phyloP scores from a whole-genome alignment of 2,888 invertebrate genomes.

The Branchellion lobata region DNA sequence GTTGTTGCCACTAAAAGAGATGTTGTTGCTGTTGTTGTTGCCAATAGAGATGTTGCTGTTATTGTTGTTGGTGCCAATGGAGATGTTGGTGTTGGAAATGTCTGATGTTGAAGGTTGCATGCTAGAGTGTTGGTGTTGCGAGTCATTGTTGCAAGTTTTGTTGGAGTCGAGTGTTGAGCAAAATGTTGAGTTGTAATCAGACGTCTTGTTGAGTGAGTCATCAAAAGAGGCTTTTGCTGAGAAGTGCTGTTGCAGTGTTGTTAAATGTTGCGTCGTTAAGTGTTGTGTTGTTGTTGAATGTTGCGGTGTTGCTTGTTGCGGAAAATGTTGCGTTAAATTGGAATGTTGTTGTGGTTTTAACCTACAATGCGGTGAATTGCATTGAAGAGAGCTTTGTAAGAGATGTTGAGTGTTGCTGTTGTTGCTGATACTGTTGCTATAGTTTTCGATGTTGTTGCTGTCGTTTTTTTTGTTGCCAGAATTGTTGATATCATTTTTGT shows the following conservation, averaged over 20 bases:
- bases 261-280: neutral
- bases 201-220: neutral
- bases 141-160: neutral
- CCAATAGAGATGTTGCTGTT: conserved; percentile 34
- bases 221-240: neutral
- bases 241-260: neutral
- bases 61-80: conserved; percentile 12
- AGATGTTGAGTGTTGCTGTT: no score
- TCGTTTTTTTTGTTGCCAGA: no score
- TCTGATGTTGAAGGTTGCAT: neutral
- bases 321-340: no score
- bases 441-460: no score
- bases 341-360: neutral
- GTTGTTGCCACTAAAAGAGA: no score
- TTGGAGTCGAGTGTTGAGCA: neutral
- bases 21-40: no score
- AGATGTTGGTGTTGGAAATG: conserved; percentile 24
- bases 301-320: no score
- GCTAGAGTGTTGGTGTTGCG: no score
- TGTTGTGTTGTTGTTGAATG: neutral
- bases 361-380: neutral
- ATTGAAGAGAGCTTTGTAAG: no score
- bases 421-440: no score
- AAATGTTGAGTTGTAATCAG: conserved; percentile 3
- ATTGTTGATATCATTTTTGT: no score